A percentile compares a stretch with the other conserved stretches of the same genome.
These are phyloP conservation scores for Uropetala carovei DNA, from an alignment of 2,888 invertebrate species.

Conservation along the genomic window DNA sequence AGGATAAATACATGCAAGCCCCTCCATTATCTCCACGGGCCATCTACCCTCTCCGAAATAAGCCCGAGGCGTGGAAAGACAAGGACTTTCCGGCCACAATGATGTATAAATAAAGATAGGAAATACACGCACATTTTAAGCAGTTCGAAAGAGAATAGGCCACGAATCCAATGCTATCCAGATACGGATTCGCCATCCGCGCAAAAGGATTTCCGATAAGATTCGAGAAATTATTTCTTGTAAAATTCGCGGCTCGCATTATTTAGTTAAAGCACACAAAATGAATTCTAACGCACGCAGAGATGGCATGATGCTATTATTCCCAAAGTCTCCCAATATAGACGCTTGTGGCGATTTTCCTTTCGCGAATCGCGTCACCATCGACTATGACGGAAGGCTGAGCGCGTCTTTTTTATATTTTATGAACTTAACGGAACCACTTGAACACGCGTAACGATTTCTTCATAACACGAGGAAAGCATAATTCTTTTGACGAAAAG, in stretches of 20 bases:
- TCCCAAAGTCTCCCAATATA: too few relatives aligned
- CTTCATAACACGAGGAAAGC: too few relatives aligned
- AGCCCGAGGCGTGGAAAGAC: slow-evolving; percentile 17
- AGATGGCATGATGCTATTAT: too few relatives aligned
- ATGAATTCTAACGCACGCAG: not conserved
- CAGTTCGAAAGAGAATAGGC: not conserved
- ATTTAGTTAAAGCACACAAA: not conserved
- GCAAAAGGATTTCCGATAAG: too few relatives aligned
- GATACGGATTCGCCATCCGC: too few relatives aligned
- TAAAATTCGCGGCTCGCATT: not conserved
- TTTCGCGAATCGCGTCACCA: too few relatives aligned
- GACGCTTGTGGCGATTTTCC: too few relatives aligned
- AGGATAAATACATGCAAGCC: not conserved
- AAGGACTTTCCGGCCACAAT: not conserved
- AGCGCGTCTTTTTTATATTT: too few relatives aligned
- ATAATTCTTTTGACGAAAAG: too few relatives aligned
- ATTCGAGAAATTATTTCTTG: not conserved
- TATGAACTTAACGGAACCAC: too few relatives aligned
- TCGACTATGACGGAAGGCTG: too few relatives aligned
- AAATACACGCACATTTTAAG: not conserved
- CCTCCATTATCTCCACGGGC: not conserved
- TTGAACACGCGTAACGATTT: too few relatives aligned
- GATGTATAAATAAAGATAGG: slow-evolving; percentile 4
- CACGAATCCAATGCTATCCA: not conserved
- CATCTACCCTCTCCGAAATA: slow-evolving; percentile 1